Percentiles rank a stretch among this genome's conserved stretches.
These are phyloP conservation scores for Graptemys geographica DNA, from an alignment of 2,797 vertebrate genomes.

Conservation along the genomic window DNA sequence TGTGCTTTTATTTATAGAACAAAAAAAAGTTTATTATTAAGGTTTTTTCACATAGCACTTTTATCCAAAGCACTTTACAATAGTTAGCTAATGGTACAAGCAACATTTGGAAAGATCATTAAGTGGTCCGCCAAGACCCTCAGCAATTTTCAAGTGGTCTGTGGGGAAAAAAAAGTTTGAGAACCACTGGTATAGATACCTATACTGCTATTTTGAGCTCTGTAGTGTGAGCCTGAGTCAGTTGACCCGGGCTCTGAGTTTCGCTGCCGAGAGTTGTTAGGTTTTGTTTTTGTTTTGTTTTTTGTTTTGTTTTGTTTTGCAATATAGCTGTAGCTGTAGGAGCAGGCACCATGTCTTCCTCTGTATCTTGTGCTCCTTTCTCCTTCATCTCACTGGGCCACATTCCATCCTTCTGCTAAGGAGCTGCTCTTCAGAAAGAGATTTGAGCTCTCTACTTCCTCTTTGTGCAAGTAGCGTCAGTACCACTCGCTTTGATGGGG, in stretches of 20 bases:
- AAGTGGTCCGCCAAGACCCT: no score
- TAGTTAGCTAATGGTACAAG: no score
- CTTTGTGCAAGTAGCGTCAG: not conserved
- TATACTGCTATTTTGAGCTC: not conserved
- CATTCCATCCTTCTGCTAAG: not conserved
- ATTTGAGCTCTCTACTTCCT: not conserved
- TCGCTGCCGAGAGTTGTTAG: not conserved
- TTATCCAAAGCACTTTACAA: no score
- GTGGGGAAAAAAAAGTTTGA: no score
- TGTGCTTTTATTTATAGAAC: no score
- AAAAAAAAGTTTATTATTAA: no score
- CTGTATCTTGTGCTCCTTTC: not conserved
- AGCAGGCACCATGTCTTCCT: not conserved
- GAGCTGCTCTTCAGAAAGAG: not conserved
- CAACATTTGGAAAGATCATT: no score
- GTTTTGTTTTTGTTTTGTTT: not conserved
- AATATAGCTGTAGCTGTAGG: not conserved
- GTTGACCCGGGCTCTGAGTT: not conserved
- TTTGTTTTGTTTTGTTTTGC: not conserved
- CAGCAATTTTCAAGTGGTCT: no score
- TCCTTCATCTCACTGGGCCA: not conserved
- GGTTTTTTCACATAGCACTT: no score
- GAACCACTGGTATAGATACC: no score
- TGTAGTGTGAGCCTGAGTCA: not conserved
- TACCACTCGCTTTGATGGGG: not conserved